These are phyloP conservation scores for Rhinichthys klamathensis DNA, from an alignment of 2,113 vertebrate genomes.

Conservation along the genomic window DNA sequence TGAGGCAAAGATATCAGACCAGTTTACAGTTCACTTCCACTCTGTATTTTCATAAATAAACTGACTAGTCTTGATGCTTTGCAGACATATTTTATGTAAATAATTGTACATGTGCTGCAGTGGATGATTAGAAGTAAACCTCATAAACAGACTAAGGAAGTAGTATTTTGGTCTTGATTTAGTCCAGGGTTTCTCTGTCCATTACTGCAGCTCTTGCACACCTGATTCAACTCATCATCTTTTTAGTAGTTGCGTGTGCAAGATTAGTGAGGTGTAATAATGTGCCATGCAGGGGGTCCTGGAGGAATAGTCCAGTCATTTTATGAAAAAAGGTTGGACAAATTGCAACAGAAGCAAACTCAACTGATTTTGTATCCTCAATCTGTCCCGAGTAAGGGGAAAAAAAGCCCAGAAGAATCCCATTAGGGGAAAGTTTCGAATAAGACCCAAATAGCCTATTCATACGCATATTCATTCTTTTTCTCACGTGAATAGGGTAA, in stretches of 20 bases:
- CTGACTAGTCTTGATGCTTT: not conserved
- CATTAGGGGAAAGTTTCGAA: too few relatives aligned
- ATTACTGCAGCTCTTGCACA: not conserved
- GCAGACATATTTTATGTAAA: not conserved
- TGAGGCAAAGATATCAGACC: constrained; percentile 1
- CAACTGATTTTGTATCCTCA: too few relatives aligned
- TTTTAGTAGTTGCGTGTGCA: not conserved
- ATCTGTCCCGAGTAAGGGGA: too few relatives aligned
- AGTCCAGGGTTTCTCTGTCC: not conserved
- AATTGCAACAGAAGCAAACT: too few relatives aligned
- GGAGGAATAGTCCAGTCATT: not conserved
- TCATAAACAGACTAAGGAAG: not conserved
- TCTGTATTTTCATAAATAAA: not conserved
- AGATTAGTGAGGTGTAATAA: not conserved
- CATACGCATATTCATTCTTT: too few relatives aligned
- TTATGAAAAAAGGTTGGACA: too few relatives aligned
- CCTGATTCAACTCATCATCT: not conserved
- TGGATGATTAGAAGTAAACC: not conserved
- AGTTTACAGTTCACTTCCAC: not conserved
- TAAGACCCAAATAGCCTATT: too few relatives aligned
- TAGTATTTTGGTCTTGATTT: not conserved
- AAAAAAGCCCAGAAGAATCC: too few relatives aligned
- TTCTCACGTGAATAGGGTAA: too few relatives aligned
- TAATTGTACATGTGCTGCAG: not conserved
- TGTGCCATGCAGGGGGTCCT: not conserved